Percentiles rank a stretch among this genome's conserved stretches.
phyloP scores from a whole-genome alignment of 2,888 invertebrate species.

The Dynastes tityus region DNA sequence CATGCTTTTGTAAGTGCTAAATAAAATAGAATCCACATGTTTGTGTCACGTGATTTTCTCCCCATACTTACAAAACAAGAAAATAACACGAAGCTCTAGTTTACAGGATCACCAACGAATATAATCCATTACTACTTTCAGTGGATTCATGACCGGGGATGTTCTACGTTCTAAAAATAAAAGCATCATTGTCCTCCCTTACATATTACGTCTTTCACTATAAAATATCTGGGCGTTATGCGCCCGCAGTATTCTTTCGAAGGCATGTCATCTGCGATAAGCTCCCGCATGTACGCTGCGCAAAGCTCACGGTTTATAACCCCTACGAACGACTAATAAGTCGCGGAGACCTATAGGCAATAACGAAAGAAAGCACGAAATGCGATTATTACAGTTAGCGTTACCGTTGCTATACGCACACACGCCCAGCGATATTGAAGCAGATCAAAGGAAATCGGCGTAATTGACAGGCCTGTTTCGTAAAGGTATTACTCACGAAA shows the following conservation, averaged over 20 bases:
- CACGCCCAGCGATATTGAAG: constrained; percentile 22
- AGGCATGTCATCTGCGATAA: constrained; percentile 56
- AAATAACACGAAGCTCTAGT: constrained; percentile 9
- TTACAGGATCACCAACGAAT: constrained; percentile 19
- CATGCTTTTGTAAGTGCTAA: too few species aligned
- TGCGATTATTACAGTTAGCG: constrained; percentile 58
- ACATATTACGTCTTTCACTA: constrained; percentile 36
- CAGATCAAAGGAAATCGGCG: constrained; percentile 45
- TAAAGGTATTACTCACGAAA: constrained; percentile 29
- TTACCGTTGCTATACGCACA: constrained; percentile 38
- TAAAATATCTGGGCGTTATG: constrained; percentile 30
- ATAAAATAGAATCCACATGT: too few species aligned
- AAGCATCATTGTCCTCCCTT: constrained; percentile 22
- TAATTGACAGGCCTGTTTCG: constrained; percentile 35
- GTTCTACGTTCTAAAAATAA: constrained; percentile 34
- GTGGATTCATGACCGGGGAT: constrained; percentile 5
- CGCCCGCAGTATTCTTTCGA: constrained; percentile 37
- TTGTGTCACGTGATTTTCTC: too few species aligned
- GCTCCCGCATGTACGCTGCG: constrained; percentile 49
- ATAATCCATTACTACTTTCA: constrained; percentile 30
- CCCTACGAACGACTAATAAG: constrained; percentile 57
- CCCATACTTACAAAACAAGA: neutral
- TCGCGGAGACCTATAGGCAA: constrained; percentile 55
- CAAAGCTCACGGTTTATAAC: constrained; percentile 57
- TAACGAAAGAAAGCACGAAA: constrained; percentile 56